Conservation (phyloP, 2,888 invertebrate genomes). For the Rhagium mordax region DNA sequence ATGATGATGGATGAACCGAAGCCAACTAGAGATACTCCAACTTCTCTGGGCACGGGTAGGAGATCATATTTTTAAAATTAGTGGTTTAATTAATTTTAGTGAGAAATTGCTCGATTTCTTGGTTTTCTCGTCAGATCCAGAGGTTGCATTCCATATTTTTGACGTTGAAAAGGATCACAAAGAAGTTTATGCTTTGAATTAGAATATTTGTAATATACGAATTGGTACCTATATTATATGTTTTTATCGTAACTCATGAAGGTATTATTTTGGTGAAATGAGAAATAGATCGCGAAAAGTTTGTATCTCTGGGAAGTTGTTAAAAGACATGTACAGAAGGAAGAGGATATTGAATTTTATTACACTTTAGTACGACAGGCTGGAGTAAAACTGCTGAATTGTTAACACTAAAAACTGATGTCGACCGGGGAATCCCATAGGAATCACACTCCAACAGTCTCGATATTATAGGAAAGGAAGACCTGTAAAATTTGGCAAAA, state of each 20-base stretch:
- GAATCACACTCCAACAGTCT: slow-evolving; percentile 68
- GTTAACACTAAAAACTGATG: slow-evolving; percentile 70
- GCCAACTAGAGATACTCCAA: slow-evolving; percentile 3
- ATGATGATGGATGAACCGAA: slow-evolving; percentile 64
- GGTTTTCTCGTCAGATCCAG: neutral
- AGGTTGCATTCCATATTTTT: too few species aligned
- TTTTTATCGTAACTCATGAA: neutral
- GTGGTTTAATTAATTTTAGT: neutral
- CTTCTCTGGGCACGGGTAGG: neutral
- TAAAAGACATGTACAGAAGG: slow-evolving; percentile 9
- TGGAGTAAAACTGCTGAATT: slow-evolving; percentile 71
- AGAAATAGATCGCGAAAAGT: slow-evolving; percentile 3
- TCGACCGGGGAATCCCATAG: slow-evolving; percentile 67
- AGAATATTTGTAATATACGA: too few species aligned
- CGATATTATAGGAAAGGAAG: slow-evolving; percentile 60
- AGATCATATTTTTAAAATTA: neutral
- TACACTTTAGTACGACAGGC: slow-evolving; percentile 70
- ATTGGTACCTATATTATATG: too few species aligned
- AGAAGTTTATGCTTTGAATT: too few species aligned
- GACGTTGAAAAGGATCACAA: too few species aligned
- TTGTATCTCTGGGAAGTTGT: slow-evolving; percentile 11
- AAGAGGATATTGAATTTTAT: slow-evolving; percentile 67
- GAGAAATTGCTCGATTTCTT: neutral
- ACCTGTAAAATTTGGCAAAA: slow-evolving; percentile 18
- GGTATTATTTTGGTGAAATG: neutral